Base-by-base conservation (phyloP, 2,888 invertebrate genomes). In the Cheilosia soror region DNA sequence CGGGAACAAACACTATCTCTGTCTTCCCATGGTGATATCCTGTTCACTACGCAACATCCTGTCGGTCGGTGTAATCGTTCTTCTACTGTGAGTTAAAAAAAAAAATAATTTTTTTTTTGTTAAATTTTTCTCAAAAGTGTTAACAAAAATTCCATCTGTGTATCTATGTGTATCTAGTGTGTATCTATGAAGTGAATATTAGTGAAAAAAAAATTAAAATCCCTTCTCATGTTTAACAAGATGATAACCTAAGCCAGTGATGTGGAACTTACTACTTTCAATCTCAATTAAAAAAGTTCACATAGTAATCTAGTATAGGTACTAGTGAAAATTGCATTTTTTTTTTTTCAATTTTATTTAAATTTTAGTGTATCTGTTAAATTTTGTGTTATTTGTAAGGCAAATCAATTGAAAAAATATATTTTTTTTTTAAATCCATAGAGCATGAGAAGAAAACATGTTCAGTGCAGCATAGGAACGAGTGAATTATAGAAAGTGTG, bases 31-130 rank as follows among this genome's bases (percentile, higher is more conserved):
- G 69, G 51, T 58, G 73, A 58, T 68, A 73, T 75, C 75, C 85
- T 60, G 65, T 76, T 85, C 85, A 85, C 81, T 68, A 71, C 71
- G 80, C 66, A 71, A 71, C 75, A 76, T 85, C 85, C 85, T 66
- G 57, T 85, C 81, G 85, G 76, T 66, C 85, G 62, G 85, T 71
- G 66, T 58, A 69, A 31, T 49, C 27, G 3, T 20, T 31, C 73
- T 47, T n/a, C 53, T 31, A n/a, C 5, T 13, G 4, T n/a, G 47
- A 66, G 76, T 40, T 69, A 29, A 49, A 63, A 15, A 51, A 7
- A 55, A 58, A 2, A 44, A 47, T 42, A 11, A 40, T 25, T 44
- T 7, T 60, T 58, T n/a, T 47, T 15, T 5, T 5, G 15, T 3
- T 33, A 33, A 9, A 3, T 33, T 9, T 33, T 11, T 37, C 11